These are phyloP conservation scores for Myrmecophaga tridactyla DNA, from an alignment of 2,113 vertebrate species.

Conservation along the genomic window DNA sequence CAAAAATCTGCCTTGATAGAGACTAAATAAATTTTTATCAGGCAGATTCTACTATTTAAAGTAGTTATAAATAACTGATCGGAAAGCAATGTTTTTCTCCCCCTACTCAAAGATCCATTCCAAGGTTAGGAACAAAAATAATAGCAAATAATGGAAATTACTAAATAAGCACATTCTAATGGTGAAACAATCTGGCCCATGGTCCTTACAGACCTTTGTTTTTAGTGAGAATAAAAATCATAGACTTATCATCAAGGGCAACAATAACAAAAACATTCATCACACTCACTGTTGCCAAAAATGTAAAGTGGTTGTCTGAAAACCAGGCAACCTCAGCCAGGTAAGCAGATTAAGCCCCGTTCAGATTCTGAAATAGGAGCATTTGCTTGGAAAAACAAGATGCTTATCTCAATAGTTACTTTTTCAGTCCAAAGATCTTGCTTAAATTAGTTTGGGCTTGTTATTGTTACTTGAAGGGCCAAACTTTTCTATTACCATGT, in stretches of 20 bases:
- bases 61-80: constrained; percentile 31
- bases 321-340: constrained; percentile 49
- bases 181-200: constrained; percentile 39
- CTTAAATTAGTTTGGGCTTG: constrained; percentile 65
- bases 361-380: constrained; percentile 45
- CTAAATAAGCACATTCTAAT: constrained; percentile 57
- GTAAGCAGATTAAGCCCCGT: constrained; percentile 53
- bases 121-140: constrained; percentile 48
- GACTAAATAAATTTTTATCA: constrained; percentile 17
- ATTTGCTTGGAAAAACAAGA: constrained; percentile 73
- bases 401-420: constrained; percentile 58
- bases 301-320: constrained; percentile 26
- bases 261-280: constrained; percentile 66
- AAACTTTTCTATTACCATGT: constrained; percentile 64
- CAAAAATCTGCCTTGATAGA: constrained; percentile 31
- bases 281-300: constrained; percentile 50
- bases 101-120: constrained; percentile 39
- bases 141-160: constrained; percentile 49
- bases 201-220: constrained; percentile 42
- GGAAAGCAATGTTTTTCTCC: constrained; percentile 51
- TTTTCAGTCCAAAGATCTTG: constrained; percentile 56
- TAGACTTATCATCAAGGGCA: constrained; percentile 56
- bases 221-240: constrained; percentile 58
- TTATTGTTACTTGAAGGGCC: constrained; percentile 63
- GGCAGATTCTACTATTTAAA: constrained; percentile 32